phyloP scores from a whole-genome alignment of 2,888 invertebrate genomes.

The Embidobia sp. region DNA sequence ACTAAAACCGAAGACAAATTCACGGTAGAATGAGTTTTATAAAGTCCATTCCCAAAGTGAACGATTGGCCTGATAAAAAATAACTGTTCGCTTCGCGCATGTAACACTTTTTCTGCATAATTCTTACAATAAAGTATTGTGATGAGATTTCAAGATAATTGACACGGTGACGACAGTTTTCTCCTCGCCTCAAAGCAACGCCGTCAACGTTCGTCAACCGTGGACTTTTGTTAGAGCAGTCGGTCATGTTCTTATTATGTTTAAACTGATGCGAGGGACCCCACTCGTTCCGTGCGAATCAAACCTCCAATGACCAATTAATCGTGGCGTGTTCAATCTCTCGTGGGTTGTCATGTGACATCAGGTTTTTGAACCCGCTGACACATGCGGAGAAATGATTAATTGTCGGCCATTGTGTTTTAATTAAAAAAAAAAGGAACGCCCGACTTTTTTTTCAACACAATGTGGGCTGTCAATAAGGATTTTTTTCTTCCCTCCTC shows the following conservation, averaged over 20 bases:
- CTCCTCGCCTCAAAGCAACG: constrained; percentile 29
- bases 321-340: constrained; percentile 35
- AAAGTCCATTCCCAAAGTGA: neutral
- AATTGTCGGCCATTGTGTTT: constrained; percentile 39
- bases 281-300: constrained; percentile 27
- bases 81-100: constrained; percentile 30
- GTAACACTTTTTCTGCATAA: constrained; percentile 54
- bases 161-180: constrained; percentile 37
- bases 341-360: constrained; percentile 36
- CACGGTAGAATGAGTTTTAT: constrained; percentile 14
- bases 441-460: neutral
- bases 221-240: constrained; percentile 28
- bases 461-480: neutral
- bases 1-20: too few relatives aligned
- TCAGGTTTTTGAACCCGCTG: constrained; percentile 43
- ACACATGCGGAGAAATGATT: constrained; percentile 43
- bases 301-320: constrained; percentile 60
- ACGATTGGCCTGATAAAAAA: constrained; percentile 11
- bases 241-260: constrained; percentile 41
- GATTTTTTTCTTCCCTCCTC: neutral
- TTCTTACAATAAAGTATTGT: constrained; percentile 50
- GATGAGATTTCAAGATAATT: constrained; percentile 41
- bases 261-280: constrained; percentile 35
- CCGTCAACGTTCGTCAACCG: constrained; percentile 15
- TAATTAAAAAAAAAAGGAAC: constrained; percentile 32